These are phyloP conservation scores for Orius insidiosus DNA, from an alignment of 1,140 invertebrate genomes.

Conservation along the genomic window DNA sequence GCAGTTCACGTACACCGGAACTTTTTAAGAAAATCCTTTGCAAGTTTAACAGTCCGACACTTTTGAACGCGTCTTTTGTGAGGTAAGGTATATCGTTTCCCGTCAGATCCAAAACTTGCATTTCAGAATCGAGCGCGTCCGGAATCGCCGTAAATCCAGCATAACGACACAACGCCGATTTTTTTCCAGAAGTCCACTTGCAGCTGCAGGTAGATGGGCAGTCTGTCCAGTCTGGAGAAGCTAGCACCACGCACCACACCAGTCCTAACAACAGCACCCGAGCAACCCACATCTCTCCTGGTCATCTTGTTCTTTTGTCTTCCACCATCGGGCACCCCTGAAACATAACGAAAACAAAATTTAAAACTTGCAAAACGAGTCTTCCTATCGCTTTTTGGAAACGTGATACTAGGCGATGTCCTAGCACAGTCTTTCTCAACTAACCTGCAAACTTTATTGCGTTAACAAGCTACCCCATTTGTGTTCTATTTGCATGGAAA, in stretches of 20 bases:
- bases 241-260: constrained; percentile 12
- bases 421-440: too few relatives aligned
- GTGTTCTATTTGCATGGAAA: too few relatives aligned
- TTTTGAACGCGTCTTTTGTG: constrained; percentile 61
- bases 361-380: too few relatives aligned
- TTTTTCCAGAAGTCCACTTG: constrained; percentile 78
- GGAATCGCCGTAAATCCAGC: constrained; percentile 58
- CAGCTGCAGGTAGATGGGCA: constrained; percentile 65
- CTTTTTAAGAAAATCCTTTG: constrained; percentile 63
- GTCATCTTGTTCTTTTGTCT: constrained; percentile 17
- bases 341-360: constrained; percentile 3
- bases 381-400: too few relatives aligned
- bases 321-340: constrained; percentile 15
- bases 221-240: constrained; percentile 53
- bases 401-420: too few relatives aligned
- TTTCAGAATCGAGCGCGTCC: constrained; percentile 52
- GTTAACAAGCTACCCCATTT: too few relatives aligned
- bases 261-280: constrained; percentile 18
- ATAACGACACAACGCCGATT: constrained; percentile 63
- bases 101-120: constrained; percentile 69
- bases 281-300: constrained; percentile 14
- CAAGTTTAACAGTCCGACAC: constrained; percentile 59
- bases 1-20: constrained; percentile 52
- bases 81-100: constrained; percentile 58
- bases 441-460: too few relatives aligned